Evolutionary conservation across 2,888 invertebrate genomes (phyloP), one percentile per base, ranked within the genome.

Genomic region (Beris chalybata): DNA sequence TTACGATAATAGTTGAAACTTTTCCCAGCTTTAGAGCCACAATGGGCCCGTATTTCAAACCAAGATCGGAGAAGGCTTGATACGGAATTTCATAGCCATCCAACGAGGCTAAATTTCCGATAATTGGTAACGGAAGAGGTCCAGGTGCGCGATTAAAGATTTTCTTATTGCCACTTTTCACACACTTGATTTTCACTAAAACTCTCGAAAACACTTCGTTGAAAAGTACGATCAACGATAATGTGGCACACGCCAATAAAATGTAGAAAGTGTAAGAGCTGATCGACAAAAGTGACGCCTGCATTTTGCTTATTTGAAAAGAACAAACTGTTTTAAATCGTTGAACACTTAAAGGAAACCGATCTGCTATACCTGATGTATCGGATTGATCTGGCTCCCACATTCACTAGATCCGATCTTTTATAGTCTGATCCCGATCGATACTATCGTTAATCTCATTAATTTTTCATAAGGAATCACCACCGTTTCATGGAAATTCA

Each of bases 11-110:
- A 72, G 85, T 85, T 44, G 82, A 81, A 12, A 85, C 81, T 48
- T 79, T 81, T 9, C 87, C 87, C 72, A 87, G 75, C 67, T 82
- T 79, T n/a, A 87, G 73, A 67, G 82, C 82, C 68, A 85, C 78
- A 7, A 87, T 79, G 61, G 82, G 78, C n/a, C 86, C 85, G 75
- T 83, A 86, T 59, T 79, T 79, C 70, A 78, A 78, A 43, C 81
- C 82, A 44, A 87, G 76, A 22, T 79, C 80, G 30, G 79, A 79
- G 74, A 87, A 86, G 0, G 84, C 86, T 73, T 86, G 83, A 74
- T 85, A 86, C 0, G 86, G 86, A 3, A 86, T 82, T 69, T 85
- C 83, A 74, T 85, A 84, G 12, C 84, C 83, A 4, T 82, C 83
- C 71, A 87, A 74, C 9, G 85, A 77, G 70, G 84, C 83, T 11